These are phyloP conservation scores for Zaprionus capensis DNA, from an alignment of 1,140 invertebrate genomes.

Conservation along the genomic window DNA sequence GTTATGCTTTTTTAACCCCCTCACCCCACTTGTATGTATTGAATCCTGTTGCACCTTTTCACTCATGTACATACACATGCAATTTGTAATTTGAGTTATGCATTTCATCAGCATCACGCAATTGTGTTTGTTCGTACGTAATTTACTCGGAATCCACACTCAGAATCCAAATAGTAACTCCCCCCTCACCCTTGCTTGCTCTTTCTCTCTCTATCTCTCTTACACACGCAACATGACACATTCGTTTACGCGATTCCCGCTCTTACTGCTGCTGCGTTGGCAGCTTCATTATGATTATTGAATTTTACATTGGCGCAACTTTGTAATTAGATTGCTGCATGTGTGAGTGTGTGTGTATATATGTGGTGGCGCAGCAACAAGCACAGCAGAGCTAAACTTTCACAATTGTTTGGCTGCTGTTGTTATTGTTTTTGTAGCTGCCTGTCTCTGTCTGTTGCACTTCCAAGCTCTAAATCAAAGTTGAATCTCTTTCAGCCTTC, in stretches of 20 bases:
- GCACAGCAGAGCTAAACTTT: constrained; percentile 26
- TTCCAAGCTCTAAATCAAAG: constrained; percentile 12
- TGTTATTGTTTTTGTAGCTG: constrained; percentile 6
- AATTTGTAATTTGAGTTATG: constrained; percentile 36
- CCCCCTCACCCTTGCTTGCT: not conserved
- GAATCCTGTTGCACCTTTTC: constrained; percentile 28
- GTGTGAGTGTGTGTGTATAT: constrained; percentile 35
- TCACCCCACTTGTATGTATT: not conserved
- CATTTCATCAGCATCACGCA: constrained; percentile 42
- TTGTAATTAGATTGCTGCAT: constrained; percentile 41
- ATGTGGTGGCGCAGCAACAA: constrained; percentile 21
- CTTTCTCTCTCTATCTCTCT: not conserved
- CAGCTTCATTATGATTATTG: constrained; percentile 38
- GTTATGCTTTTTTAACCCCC: constrained; percentile 14
- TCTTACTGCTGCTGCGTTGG: constrained; percentile 30
- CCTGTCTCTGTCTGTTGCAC: constrained; percentile 6
- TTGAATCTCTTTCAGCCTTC: constrained; percentile 21
- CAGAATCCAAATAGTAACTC: not conserved
- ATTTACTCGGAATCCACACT: not conserved
- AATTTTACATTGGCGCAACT: constrained; percentile 34
- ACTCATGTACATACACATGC: not conserved
- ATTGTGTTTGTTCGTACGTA: not conserved
- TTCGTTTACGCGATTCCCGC: constrained; percentile 1
- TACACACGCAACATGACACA: constrained; percentile 21
- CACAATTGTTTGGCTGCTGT: constrained; percentile 27